Conservation (phyloP, 1,140 invertebrate species). For the Stegodyphus mimosarum region DNA sequence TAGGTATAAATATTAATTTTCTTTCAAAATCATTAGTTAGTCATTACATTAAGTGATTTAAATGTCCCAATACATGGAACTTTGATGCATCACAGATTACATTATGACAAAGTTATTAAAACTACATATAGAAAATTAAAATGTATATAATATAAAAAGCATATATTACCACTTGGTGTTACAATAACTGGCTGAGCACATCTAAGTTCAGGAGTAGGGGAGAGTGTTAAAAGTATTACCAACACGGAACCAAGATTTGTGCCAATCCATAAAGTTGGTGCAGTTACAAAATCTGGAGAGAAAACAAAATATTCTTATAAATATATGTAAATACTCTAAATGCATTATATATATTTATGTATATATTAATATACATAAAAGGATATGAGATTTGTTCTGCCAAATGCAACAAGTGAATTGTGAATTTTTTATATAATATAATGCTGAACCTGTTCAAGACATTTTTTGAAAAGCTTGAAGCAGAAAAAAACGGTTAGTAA, state of each 20-base stretch:
- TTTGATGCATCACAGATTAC: no score
- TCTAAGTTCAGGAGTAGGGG: conserved; percentile 80
- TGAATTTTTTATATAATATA: no score
- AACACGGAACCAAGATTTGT: conserved; percentile 95
- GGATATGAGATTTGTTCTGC: no score
- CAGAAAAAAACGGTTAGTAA: no score
- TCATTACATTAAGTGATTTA: no score
- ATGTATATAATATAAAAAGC: conserved; percentile 4
- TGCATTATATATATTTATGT: no score
- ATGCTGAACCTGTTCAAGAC: no score
- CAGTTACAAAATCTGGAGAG: conserved; percentile 45
- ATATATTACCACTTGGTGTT: conserved; percentile 83
- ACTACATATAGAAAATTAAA: neutral
- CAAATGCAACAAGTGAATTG: no score
- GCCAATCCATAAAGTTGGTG: conserved; percentile 91
- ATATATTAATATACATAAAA: no score
- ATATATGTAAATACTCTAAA: neutral
- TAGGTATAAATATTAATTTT: neutral
- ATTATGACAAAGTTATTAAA: no score
- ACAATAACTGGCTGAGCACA: conserved; percentile 89
- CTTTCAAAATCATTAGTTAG: neutral
- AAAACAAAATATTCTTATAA: conserved; percentile 2
- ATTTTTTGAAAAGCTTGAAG: no score
- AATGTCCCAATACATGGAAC: no score
- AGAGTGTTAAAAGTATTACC: conserved; percentile 88